Evolutionary conservation across 2,113 vertebrate genomes (phyloP).

Genomic region (Siphamia tubifer): DNA sequence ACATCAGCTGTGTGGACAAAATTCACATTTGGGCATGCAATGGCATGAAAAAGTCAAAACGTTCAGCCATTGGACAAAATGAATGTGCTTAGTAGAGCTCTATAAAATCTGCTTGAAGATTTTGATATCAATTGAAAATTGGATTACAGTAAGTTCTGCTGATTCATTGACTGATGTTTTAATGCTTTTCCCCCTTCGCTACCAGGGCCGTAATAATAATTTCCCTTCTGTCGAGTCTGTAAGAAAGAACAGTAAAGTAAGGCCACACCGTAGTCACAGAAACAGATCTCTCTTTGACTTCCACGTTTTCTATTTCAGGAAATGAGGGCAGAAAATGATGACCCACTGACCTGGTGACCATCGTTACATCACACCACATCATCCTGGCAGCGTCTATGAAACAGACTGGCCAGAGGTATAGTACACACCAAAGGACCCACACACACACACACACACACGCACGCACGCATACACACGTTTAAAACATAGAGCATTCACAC

Average conservation of each 20-base stretch:
- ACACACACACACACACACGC: constrained; percentile 11
- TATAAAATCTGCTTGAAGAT: not conserved
- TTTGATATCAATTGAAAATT: too few relatives aligned
- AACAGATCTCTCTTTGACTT: constrained; percentile 1
- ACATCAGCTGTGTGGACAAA: not conserved
- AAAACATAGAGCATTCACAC: not conserved
- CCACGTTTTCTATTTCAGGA: not conserved
- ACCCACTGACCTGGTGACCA: not conserved
- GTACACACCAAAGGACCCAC: constrained; percentile 28
- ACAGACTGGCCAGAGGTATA: constrained; percentile 44
- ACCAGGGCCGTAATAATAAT: not conserved
- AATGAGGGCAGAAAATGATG: not conserved
- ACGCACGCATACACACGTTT: not conserved
- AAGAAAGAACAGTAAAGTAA: constrained; percentile 40
- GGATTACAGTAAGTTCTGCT: too few relatives aligned
- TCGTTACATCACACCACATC: not conserved
- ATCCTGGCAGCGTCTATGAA: constrained; percentile 34
- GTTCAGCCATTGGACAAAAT: not conserved
- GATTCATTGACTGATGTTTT: not conserved
- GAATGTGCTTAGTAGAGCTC: not conserved
- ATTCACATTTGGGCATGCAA: not conserved
- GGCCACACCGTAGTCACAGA: constrained; percentile 40
- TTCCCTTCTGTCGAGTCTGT: not conserved
- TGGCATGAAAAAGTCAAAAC: not conserved
- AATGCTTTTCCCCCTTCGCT: not conserved